Percentiles rank a stretch among this genome's conserved stretches.
Evolutionary conservation across 2,888 invertebrate species (phyloP).

Genomic region (Eubasilissa splendida): DNA sequence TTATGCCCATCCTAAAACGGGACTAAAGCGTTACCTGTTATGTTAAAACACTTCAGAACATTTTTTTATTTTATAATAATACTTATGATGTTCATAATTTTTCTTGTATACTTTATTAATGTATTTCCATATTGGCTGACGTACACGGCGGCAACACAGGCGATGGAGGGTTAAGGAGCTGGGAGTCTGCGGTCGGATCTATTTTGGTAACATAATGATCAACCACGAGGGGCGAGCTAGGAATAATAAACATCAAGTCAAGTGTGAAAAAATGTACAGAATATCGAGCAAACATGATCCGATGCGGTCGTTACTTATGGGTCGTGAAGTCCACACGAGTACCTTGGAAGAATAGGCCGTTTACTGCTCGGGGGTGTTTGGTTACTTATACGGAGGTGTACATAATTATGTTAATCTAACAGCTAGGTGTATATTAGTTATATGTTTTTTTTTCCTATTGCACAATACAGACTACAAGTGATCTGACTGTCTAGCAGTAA

Average conservation of each 20-base stretch:
- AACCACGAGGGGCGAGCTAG: neutral
- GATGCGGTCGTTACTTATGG: neutral
- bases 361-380: neutral
- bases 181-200: neutral
- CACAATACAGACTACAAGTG: too few relatives aligned
- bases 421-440: neutral
- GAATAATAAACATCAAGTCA: slow-evolving; percentile 5
- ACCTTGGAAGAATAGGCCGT: neutral
- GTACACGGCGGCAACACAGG: neutral
- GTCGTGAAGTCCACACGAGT: neutral
- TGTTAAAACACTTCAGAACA: too few relatives aligned
- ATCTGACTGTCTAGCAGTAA: too few relatives aligned
- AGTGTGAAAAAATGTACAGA: slow-evolving; percentile 7
- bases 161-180: neutral
- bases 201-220: slow-evolving; percentile 3
- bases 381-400: neutral
- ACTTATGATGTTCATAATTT: too few relatives aligned
- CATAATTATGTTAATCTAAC: slow-evolving; percentile 4
- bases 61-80: too few relatives aligned
- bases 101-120: neutral
- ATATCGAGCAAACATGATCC: neutral
- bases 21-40: too few relatives aligned
- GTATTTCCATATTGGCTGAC: neutral
- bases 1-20: too few relatives aligned
- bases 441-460: too few relatives aligned